A percentile compares a stretch with the other conserved stretches of the same genome.
phyloP scores from a whole-genome alignment of 2,797 vertebrate genomes.

The Eulemur coronatus region DNA sequence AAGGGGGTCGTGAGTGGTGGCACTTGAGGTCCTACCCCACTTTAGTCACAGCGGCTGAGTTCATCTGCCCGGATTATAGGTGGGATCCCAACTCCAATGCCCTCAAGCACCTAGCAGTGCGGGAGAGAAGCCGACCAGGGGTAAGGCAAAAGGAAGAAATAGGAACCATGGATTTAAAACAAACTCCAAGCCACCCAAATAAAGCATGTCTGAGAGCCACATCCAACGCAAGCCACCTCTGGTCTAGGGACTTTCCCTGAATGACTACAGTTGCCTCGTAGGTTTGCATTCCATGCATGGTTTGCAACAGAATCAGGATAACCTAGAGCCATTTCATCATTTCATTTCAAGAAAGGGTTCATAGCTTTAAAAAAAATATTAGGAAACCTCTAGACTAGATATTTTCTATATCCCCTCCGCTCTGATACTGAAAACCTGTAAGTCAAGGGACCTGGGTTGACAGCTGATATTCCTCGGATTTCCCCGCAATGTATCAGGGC shows the following conservation, averaged over 20 bases:
- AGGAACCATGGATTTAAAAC: neutral
- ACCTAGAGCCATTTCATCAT: neutral
- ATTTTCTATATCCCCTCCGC: neutral
- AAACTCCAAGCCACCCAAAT: slow-evolving; percentile 17
- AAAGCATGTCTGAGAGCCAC: neutral
- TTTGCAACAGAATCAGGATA: neutral
- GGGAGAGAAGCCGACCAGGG: neutral
- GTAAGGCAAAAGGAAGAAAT: neutral
- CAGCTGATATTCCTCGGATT: slow-evolving; percentile 35
- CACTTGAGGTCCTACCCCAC: neutral
- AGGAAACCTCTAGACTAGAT: neutral
- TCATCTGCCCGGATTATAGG: neutral
- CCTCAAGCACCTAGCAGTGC: neutral
- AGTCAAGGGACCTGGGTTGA: neutral
- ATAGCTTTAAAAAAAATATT: neutral
- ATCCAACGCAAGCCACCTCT: neutral
- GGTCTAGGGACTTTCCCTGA: neutral
- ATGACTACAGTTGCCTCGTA: neutral
- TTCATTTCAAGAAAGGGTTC: neutral
- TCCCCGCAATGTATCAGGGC: slow-evolving; percentile 12
- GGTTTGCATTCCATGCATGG: neutral
- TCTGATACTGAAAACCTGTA: neutral
- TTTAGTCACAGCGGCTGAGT: neutral
- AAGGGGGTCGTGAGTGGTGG: neutral
- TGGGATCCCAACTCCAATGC: neutral